Conservation (phyloP, 2,113 vertebrate species). For the Chelonoidis abingdonii region DNA sequence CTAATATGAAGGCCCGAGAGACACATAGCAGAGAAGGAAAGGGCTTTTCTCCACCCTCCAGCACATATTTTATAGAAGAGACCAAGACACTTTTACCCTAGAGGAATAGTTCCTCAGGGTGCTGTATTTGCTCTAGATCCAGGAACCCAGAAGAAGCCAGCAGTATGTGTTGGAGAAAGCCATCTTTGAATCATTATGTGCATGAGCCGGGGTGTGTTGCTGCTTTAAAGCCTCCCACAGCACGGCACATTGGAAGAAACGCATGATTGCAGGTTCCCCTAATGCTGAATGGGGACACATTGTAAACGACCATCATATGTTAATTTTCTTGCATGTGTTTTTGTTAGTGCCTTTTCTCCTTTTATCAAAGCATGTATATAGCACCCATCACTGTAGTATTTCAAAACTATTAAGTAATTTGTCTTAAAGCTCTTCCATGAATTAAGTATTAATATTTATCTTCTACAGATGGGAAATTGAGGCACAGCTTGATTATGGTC, state of each 20-base stretch:
- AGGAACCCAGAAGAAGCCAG: background rate
- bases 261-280: background rate
- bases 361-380: background rate
- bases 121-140: background rate
- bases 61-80: background rate
- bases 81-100: background rate
- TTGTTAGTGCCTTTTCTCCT: background rate
- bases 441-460: no score
- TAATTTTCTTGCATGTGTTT: background rate
- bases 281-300: background rate
- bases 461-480: no score
- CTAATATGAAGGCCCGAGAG: background rate
- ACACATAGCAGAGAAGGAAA: background rate
- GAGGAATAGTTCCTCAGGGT: background rate
- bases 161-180: background rate
- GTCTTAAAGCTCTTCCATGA: no score
- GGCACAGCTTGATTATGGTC: background rate
- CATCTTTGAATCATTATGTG: background rate
- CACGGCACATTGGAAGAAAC: background rate
- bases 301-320: background rate
- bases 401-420: no score
- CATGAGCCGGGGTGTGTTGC: background rate
- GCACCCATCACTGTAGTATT: no score
- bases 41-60: background rate
- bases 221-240: background rate